These are phyloP conservation scores for Atta colombica DNA, from an alignment of 1,140 invertebrate species.

Conservation along the genomic window DNA sequence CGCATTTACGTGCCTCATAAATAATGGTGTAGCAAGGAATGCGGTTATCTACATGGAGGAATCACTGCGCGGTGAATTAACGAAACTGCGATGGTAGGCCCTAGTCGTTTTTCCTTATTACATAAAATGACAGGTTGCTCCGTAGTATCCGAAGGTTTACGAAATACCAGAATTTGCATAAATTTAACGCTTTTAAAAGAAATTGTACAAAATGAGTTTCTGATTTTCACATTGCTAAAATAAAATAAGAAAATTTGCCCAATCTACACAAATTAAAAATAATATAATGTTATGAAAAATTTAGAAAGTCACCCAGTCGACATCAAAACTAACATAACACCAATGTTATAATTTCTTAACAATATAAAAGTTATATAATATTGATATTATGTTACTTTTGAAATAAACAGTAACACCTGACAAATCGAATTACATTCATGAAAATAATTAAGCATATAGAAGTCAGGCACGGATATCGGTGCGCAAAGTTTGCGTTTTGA, in stretches of 20 bases:
- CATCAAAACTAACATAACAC: no score
- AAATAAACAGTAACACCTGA: no score
- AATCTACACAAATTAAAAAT: no score
- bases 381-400: no score
- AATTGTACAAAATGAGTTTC: neutral
- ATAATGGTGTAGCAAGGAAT: conserved; percentile 31
- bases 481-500: no score
- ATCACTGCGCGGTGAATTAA: conserved; percentile 18
- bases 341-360: no score
- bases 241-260: neutral
- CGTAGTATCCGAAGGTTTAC: neutral
- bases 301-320: no score
- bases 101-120: conserved; percentile 11
- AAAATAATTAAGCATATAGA: no score
- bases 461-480: no score
- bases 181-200: conserved; percentile 9
- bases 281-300: no score
- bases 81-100: conserved; percentile 10
- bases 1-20: conserved; percentile 51
- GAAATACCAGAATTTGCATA: conserved; percentile 17
- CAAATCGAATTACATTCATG: no score
- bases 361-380: no score
- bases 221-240: neutral
- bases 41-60: conserved; percentile 13
- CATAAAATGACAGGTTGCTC: conserved; percentile 9